These are phyloP conservation scores for Falco punctatus DNA, from an alignment of 2,113 vertebrate species.

Conservation along the genomic window DNA sequence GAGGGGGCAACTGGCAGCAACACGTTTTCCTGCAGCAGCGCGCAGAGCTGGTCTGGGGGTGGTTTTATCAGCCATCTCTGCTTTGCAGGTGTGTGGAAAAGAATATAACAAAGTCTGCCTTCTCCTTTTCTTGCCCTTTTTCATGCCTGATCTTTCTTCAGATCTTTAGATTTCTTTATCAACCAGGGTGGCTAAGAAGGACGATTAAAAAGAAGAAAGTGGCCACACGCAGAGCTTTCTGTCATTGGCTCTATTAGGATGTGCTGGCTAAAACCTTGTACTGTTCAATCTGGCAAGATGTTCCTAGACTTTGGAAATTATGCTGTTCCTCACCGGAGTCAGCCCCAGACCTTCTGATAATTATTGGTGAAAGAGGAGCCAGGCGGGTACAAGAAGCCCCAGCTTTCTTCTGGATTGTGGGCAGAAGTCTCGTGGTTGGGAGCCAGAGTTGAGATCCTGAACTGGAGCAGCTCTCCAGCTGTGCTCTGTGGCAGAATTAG, in stretches of 20 bases:
- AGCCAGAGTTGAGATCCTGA: background rate
- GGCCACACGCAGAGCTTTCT: background rate
- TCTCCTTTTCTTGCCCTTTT: background rate
- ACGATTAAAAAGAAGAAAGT: background rate
- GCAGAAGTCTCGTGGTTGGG: background rate
- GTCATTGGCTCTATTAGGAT: rapidly evolving
- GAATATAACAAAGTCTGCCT: background rate
- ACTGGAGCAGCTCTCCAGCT: background rate
- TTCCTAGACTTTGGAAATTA: background rate
- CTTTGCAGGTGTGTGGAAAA: background rate
- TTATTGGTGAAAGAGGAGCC: background rate
- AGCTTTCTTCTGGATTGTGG: rapidly evolving
- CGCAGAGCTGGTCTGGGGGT: background rate
- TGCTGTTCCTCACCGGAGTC: background rate
- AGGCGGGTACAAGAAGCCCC: background rate
- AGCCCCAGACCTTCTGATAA: background rate
- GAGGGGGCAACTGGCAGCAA: background rate
- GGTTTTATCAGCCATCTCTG: background rate
- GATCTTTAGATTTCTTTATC: background rate
- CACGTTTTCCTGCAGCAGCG: background rate
- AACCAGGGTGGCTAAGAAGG: background rate
- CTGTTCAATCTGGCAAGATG: background rate
- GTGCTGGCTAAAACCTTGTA: rapidly evolving
- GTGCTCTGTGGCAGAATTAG: background rate
- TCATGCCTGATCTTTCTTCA: background rate